phyloP scores from a whole-genome alignment of 2,113 vertebrate species.

The Nothobranchius kuhntae region DNA sequence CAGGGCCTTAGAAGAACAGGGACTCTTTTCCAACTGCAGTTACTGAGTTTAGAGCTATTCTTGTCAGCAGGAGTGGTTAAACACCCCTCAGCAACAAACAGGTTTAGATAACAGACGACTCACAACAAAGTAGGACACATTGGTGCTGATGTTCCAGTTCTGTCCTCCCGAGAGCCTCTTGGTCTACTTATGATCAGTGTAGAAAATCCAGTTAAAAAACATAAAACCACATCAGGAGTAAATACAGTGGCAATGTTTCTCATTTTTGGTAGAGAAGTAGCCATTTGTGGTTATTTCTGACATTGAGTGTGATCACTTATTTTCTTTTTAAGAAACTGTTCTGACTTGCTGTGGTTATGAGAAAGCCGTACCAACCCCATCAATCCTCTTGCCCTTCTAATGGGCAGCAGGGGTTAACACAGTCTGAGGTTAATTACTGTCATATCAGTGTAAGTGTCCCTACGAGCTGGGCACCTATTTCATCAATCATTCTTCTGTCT shows the following conservation, averaged over 20 bases:
- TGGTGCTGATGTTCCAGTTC: conserved; percentile 35
- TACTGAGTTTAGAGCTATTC: conserved; percentile 12
- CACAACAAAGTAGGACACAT: conserved; percentile 63
- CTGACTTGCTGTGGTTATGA: conserved; percentile 32
- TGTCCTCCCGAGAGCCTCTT: conserved; percentile 30
- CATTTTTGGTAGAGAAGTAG: not conserved
- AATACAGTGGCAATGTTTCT: not conserved
- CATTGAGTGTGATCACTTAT: not conserved
- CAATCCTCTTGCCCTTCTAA: conserved; percentile 83
- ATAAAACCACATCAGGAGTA: conserved; percentile 10
- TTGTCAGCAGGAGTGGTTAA: conserved; percentile 23
- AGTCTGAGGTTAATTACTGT: conserved; percentile 85
- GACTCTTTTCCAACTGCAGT: no score
- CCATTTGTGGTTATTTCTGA: not conserved
- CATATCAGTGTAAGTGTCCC: conserved; percentile 70
- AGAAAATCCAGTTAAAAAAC: conserved; percentile 12
- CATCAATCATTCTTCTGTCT: conserved; percentile 78
- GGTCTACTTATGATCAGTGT: conserved; percentile 40
- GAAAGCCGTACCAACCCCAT: conserved; percentile 67
- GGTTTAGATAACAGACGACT: conserved; percentile 49
- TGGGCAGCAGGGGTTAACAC: conserved; percentile 77
- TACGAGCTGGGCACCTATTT: conserved; percentile 67
- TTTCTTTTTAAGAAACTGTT: conserved; percentile 14
- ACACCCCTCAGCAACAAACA: conserved; percentile 48
- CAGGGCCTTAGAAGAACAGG: no score